Percentiles rank a stretch among this genome's conserved stretches.
These are phyloP conservation scores for Hirundichthys speculiger DNA, from an alignment of 2,113 vertebrate genomes.

Conservation along the genomic window DNA sequence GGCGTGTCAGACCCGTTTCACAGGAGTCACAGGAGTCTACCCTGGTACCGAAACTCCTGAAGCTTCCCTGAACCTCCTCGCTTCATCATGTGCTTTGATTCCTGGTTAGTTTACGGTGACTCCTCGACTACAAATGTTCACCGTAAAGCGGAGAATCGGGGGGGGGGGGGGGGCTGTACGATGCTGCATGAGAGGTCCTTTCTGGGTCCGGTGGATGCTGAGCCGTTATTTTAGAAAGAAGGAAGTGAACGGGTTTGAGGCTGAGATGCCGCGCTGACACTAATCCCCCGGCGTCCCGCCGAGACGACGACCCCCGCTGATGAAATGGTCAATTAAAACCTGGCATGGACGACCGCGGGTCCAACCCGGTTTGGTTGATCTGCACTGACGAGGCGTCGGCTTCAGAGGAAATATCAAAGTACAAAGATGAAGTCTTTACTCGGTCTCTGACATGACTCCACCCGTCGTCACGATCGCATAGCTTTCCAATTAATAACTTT, in stretches of 20 bases:
- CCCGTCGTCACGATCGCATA: too few species aligned
- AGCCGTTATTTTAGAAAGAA: background rate
- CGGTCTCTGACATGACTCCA: too few species aligned
- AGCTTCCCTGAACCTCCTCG: too few species aligned
- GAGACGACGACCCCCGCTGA: constrained; percentile 8
- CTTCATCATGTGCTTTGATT: too few species aligned
- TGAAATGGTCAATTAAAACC: constrained; percentile 50
- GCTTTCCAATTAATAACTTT: too few species aligned
- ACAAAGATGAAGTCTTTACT: too few species aligned
- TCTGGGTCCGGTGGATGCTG: constrained; percentile 5
- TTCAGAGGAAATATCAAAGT: background rate
- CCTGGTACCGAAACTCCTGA: too few species aligned
- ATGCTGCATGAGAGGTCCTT: background rate
- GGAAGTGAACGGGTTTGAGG: background rate
- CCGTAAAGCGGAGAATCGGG: background rate
- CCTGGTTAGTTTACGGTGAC: too few species aligned
- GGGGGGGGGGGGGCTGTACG: background rate
- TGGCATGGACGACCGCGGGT: background rate
- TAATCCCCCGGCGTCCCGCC: constrained; percentile 42
- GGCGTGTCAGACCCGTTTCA: too few species aligned
- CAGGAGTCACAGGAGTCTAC: too few species aligned
- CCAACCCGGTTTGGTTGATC: background rate
- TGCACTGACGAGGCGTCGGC: background rate
- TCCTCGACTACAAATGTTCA: background rate
- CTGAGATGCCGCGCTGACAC: constrained; percentile 36